A percentile compares a stretch with the other conserved stretches of the same genome.
Evolutionary conservation across 2,797 vertebrate species (phyloP).

Genomic region (Phaenicophaeus curvirostris): DNA sequence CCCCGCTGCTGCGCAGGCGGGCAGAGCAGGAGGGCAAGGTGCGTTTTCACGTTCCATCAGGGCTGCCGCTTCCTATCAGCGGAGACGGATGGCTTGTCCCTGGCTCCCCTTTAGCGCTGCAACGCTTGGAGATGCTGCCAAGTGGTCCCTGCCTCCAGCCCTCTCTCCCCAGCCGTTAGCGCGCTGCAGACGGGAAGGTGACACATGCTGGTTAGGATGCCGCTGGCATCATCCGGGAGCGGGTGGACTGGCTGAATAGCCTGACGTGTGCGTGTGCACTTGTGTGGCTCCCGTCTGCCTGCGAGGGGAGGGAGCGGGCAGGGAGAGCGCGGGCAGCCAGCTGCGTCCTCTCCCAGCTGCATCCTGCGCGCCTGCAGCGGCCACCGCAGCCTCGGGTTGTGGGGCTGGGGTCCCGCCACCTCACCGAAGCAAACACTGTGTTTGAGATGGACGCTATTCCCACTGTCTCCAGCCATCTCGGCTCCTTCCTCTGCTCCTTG

Average conservation of each 20-base stretch:
- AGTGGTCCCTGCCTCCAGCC: background rate
- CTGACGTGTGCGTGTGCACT: background rate
- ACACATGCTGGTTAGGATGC: conserved; percentile 1
- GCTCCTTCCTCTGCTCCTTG: background rate
- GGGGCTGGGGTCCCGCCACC: background rate
- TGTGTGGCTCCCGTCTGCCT: background rate
- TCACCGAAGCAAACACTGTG: background rate
- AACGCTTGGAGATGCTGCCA: background rate
- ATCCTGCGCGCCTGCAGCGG: background rate
- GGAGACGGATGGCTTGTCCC: background rate
- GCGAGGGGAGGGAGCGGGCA: background rate
- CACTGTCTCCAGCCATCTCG: background rate
- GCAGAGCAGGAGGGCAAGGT: background rate
- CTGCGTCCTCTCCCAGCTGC: background rate
- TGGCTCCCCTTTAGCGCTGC: background rate
- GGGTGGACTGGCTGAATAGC: background rate
- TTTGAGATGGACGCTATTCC: background rate
- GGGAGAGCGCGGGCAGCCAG: background rate
- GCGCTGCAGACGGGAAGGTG: background rate
- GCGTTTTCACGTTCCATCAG: background rate
- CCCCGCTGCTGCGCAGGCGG: background rate
- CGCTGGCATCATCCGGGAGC: background rate
- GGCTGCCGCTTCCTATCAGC: background rate
- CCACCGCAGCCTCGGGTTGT: background rate
- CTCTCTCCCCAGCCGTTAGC: background rate